Conservation (phyloP, 2,113 vertebrate genomes). For the Mirounga angustirostris region DNA sequence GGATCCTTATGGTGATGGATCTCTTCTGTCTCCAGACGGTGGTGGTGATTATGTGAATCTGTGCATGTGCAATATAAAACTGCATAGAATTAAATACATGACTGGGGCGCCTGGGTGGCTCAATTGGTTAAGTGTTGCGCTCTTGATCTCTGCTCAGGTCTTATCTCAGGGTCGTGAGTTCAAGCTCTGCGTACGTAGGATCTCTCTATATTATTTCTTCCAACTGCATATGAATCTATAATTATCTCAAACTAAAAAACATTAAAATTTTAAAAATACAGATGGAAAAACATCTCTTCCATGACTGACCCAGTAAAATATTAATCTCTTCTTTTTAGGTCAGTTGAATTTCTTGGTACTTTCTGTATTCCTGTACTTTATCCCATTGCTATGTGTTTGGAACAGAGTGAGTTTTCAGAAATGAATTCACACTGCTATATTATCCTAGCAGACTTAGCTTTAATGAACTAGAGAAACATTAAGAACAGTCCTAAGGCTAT, state of each 20-base stretch:
- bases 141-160: not conserved
- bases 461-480: not conserved
- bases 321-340: not conserved
- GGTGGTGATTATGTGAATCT: not conserved
- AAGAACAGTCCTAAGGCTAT: not conserved
- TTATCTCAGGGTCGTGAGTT: not conserved
- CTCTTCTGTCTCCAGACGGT: not conserved
- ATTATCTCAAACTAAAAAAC: not conserved
- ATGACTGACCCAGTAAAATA: not conserved
- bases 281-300: not conserved
- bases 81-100: not conserved
- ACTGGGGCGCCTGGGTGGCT: not conserved
- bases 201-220: slow-evolving; percentile 5
- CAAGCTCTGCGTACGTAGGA: not conserved
- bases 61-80: not conserved
- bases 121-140: not conserved
- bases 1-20: not conserved
- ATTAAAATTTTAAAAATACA: not conserved
- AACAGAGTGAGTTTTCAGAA: slow-evolving; percentile 9
- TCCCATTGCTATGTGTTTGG: not conserved
- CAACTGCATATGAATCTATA: not conserved
- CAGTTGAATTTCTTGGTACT: not conserved
- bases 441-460: not conserved
- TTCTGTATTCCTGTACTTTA: slow-evolving; percentile 14
- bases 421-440: not conserved